Base-by-base conservation (phyloP, 2,797 vertebrate species). In the Brachyrhaphis roseni region DNA sequence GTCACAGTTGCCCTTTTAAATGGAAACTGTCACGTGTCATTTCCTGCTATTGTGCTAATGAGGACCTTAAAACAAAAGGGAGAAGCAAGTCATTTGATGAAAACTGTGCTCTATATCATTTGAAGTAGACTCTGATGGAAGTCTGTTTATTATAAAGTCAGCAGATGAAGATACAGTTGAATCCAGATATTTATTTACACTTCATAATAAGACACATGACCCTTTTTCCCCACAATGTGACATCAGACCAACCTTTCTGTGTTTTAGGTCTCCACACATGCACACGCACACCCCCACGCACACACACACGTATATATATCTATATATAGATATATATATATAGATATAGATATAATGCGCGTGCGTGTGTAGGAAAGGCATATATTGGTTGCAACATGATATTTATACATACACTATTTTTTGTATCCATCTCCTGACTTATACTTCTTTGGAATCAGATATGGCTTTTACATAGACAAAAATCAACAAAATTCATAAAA, bases 1-100 rank as follows among this genome's bases (percentile, higher is more conserved):
- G 79, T 84, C 90, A 89, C 87, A 86, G 81, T 84, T 94, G 92
- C 82, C 90, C 92, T 93, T 94, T 93, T 84, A 90, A 83, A 76
- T 80, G 80, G 70, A 84, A 84, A 84, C 79, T 82, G 82, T 36
- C 80, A 81, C 85, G 84, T 88, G 87, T 91, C 85, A 91, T 90
- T 87, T 91, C 79, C 83, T 86, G 77, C 39, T 85, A 80, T 75
- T 78, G 81, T 81, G 72, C 91, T 90, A 87, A 90, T 91, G 83
- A 73, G 74, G 72, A 66, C 78, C 80, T 83, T 75, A 78, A 51
- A 78, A 78, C 86, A 81, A 79, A 82, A 86, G 80, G 76, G 34
- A 78, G 75, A 75, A 81, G 36, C 1, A 68, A 80, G 78, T 20
- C 20, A 53, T 83, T 82, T 80, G 77, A 78, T 75, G 53, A 79